Percentiles rank a stretch among this genome's conserved stretches.
phyloP scores from a whole-genome alignment of 1,140 invertebrate species.

The Dendrolimus kikuchii region DNA sequence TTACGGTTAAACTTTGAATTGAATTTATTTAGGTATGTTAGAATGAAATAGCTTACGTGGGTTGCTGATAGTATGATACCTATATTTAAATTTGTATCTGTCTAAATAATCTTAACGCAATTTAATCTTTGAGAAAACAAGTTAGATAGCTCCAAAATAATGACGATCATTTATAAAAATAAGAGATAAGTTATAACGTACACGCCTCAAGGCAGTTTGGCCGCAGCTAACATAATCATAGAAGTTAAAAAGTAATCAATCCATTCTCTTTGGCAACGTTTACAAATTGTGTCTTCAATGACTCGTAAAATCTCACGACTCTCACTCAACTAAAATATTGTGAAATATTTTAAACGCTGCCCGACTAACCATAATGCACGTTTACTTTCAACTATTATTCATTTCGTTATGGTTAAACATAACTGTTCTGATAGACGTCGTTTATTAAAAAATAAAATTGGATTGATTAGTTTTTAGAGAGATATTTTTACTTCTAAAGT shows the following conservation, averaged over 20 bases:
- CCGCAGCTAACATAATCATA: conserved; percentile 52
- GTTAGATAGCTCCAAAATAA: conserved; percentile 38
- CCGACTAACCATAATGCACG: conserved; percentile 20
- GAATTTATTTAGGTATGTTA: too few species aligned
- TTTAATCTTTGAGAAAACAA: conserved; percentile 1
- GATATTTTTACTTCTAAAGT: too few species aligned
- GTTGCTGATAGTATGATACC: too few species aligned
- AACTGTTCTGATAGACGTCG: not conserved
- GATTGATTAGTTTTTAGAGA: too few species aligned
- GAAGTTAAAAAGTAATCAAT: conserved; percentile 70
- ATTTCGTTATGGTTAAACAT: conserved; percentile 9
- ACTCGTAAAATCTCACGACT: conserved; percentile 58
- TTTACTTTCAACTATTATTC: conserved; percentile 34
- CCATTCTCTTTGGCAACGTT: conserved; percentile 60
- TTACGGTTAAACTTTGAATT: too few species aligned
- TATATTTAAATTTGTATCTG: too few species aligned
- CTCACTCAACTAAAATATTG: conserved; percentile 41
- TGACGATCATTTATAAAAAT: conserved; percentile 41
- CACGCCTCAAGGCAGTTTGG: conserved; percentile 43
- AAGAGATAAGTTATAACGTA: conserved; percentile 20
- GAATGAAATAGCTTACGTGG: too few species aligned
- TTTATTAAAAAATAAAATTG: not conserved
- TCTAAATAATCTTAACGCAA: too few species aligned
- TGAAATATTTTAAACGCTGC: conserved; percentile 37
- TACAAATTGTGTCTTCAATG: conserved; percentile 65